A percentile compares a stretch with the other conserved stretches of the same genome.
These are phyloP conservation scores for Petrocephalus schoutedeni DNA, from an alignment of 2,797 vertebrate genomes.

Conservation along the genomic window DNA sequence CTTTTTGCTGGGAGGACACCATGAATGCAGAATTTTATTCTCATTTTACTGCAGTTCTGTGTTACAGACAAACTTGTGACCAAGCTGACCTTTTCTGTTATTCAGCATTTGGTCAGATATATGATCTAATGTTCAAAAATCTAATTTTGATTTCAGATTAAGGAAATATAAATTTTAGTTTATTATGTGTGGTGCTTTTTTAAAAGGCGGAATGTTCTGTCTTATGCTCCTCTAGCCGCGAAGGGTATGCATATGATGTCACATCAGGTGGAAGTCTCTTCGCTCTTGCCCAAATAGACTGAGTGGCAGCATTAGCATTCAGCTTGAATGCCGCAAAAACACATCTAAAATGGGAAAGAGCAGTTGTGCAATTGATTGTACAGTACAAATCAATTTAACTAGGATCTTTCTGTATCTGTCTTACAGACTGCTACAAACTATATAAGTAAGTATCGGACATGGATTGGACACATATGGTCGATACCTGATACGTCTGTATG, in stretches of 20 bases:
- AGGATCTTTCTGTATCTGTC: too few relatives aligned
- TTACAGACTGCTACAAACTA: too few relatives aligned
- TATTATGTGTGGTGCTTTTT: background rate
- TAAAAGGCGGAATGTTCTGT: background rate
- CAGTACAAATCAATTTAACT: too few relatives aligned
- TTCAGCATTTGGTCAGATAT: background rate
- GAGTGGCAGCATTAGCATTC: too few relatives aligned
- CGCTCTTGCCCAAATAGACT: too few relatives aligned
- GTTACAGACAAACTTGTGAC: background rate
- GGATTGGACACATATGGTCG: too few relatives aligned
- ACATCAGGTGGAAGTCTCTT: background rate
- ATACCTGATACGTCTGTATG: too few relatives aligned
- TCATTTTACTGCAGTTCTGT: background rate
- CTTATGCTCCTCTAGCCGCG: too few relatives aligned
- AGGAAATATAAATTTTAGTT: background rate
- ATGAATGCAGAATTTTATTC: background rate
- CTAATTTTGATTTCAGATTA: background rate
- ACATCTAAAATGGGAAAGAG: too few relatives aligned
- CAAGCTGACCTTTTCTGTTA: background rate
- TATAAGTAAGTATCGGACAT: too few relatives aligned
- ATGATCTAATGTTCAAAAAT: background rate
- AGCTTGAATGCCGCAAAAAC: too few relatives aligned
- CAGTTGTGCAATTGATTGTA: too few relatives aligned
- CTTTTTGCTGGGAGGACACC: background rate
- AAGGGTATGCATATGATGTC: background rate